Percentiles rank a stretch among this genome's conserved stretches.
Evolutionary conservation across 35 echinoderm and acorn worm species (phyloP).

Genomic region (Ptychodera flava): DNA sequence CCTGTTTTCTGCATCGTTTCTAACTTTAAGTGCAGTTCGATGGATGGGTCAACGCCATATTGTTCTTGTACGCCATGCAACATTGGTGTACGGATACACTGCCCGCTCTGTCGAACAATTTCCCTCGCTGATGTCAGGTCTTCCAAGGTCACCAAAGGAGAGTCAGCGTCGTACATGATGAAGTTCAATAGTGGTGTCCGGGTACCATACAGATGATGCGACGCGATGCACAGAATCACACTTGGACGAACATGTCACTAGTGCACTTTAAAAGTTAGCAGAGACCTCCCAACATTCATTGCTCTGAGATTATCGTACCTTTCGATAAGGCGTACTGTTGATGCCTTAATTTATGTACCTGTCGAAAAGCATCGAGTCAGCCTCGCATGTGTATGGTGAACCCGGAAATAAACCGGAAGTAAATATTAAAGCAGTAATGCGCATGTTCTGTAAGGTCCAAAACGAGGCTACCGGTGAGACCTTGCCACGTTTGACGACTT

Average conservation of each 20-base stretch:
- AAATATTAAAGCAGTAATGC: not conserved
- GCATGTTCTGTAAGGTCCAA: not conserved
- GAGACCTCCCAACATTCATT: no score
- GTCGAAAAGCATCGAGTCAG: no score
- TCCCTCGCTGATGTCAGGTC: conserved; percentile 50
- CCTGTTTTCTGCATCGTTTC: conserved; percentile 78
- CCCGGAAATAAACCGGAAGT: not conserved
- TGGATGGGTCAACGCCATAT: conserved; percentile 4
- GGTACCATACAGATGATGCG: no score
- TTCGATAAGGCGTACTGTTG: no score
- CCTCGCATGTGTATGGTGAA: no score
- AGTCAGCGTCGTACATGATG: not conserved
- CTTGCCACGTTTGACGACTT: not conserved
- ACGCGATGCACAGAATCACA: no score
- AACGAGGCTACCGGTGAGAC: not conserved
- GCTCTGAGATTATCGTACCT: no score
- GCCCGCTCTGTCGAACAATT: conserved; percentile 38
- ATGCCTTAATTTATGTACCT: no score
- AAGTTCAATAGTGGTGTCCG: no score
- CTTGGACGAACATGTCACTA: no score
- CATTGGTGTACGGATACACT: conserved; percentile 60
- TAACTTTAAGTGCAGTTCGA: conserved; percentile 63
- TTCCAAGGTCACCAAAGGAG: conserved; percentile 38
- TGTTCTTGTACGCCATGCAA: conserved; percentile 39
- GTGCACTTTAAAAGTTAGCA: no score